Percentiles rank a stretch among this genome's conserved stretches.
phyloP scores from a whole-genome alignment of 2,113 vertebrate genomes.

The Salvelinus alpinus region DNA sequence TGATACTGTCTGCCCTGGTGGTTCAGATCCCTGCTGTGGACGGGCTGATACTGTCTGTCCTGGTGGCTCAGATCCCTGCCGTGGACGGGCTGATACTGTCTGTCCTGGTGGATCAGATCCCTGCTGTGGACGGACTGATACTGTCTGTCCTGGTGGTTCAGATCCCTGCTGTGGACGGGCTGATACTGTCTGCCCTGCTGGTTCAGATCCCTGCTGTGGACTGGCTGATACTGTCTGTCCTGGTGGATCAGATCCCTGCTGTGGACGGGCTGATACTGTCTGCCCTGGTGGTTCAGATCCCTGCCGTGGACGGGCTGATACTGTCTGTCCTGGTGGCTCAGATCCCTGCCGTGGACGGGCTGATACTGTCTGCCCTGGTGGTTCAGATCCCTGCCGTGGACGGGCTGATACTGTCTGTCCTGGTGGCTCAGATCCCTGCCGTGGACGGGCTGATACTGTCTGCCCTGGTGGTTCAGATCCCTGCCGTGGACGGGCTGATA shows the following conservation, averaged over 20 bases:
- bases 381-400: background rate
- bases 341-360: conserved; percentile 3
- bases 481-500: conserved; percentile 29
- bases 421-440: no score
- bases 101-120: background rate
- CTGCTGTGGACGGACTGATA: conserved; percentile 29
- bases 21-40: conserved; percentile 3
- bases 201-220: no score
- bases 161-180: background rate
- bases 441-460: background rate
- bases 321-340: conserved; percentile 5
- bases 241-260: background rate
- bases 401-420: background rate
- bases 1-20: background rate
- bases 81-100: conserved; percentile 32
- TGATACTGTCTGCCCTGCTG: no score
- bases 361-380: conserved; percentile 26
- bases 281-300: background rate
- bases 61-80: background rate
- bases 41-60: conserved; percentile 28
- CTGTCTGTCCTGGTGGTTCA: conserved; percentile 5
- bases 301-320: conserved; percentile 29
- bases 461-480: background rate
- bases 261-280: conserved; percentile 32
- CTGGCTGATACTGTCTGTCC: background rate